Conservation (phyloP, 2,888 invertebrate species). For the Rotaria macrura region DNA sequence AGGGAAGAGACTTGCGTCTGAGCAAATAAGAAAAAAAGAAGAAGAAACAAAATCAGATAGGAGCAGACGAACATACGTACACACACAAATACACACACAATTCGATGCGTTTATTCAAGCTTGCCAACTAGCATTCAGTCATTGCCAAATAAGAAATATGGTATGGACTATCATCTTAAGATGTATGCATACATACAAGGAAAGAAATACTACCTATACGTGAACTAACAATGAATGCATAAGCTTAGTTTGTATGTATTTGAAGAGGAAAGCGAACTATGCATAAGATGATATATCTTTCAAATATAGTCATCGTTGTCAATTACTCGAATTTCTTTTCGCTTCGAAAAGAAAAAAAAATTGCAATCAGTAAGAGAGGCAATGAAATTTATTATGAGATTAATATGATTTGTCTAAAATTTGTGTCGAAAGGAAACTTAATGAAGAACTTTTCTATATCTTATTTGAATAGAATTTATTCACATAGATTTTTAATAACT, state of each 20-base stretch:
- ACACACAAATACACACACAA: not conserved
- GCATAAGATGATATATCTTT: not conserved
- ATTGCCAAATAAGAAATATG: not conserved
- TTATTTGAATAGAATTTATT: too few relatives aligned
- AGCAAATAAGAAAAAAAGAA: not conserved
- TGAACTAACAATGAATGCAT: conserved; percentile 5
- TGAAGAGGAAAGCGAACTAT: not conserved
- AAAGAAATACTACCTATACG: conserved; percentile 7
- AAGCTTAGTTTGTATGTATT: not conserved
- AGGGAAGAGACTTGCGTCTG: not conserved
- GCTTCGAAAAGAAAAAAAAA: too few relatives aligned
- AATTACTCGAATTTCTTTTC: too few relatives aligned
- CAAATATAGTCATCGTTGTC: not conserved
- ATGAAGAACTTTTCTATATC: too few relatives aligned
- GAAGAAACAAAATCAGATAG: conserved; percentile 7
- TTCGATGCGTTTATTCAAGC: not conserved
- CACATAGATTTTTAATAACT: too few relatives aligned
- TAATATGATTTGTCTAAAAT: too few relatives aligned
- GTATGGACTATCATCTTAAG: conserved; percentile 15
- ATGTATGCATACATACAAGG: not conserved
- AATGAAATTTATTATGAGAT: too few relatives aligned
- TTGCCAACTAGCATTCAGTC: not conserved
- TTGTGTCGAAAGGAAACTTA: too few relatives aligned
- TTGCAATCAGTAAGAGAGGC: too few relatives aligned
- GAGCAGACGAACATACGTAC: not conserved